Percentiles rank a stretch among this genome's conserved stretches.
Conservation (phyloP, 2,888 invertebrate genomes). For the Leucophenga maculata region DNA sequence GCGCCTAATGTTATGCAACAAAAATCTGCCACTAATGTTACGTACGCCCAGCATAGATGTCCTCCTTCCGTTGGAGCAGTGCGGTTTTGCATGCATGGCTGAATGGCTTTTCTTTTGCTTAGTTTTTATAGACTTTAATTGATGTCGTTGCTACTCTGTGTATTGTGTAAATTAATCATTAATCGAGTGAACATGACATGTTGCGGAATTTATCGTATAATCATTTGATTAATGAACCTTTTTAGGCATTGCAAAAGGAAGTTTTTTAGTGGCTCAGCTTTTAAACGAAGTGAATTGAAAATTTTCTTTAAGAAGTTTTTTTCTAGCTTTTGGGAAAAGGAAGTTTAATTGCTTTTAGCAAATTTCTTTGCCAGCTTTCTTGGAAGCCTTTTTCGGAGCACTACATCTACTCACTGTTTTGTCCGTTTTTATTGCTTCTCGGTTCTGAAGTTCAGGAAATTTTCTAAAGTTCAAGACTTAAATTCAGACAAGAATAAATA, state of each 20-base stretch:
- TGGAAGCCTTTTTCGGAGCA: too few relatives aligned
- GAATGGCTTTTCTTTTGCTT: background rate
- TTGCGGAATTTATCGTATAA: constrained; percentile 46
- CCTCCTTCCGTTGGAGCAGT: constrained; percentile 44
- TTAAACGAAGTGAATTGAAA: constrained; percentile 57
- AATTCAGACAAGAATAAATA: too few relatives aligned
- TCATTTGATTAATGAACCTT: constrained; percentile 62
- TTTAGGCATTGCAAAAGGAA: constrained; percentile 26
- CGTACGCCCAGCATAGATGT: background rate
- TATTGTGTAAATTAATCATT: constrained; percentile 56
- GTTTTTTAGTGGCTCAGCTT: constrained; percentile 36
- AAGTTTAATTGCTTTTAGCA: background rate
- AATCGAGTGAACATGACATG: constrained; percentile 55
- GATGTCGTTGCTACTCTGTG: constrained; percentile 9
- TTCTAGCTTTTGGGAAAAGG: constrained; percentile 10
- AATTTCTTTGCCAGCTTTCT: too few relatives aligned
- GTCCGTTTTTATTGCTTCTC: too few relatives aligned
- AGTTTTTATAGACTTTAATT: constrained; percentile 20
- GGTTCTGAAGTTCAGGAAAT: too few relatives aligned
- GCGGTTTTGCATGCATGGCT: background rate
- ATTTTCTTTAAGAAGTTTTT: constrained; percentile 19
- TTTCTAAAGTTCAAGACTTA: too few relatives aligned
- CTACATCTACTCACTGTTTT: too few relatives aligned
- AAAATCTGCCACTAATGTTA: constrained; percentile 31
- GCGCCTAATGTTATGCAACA: constrained; percentile 37